Percentiles rank a stretch among this genome's conserved stretches.
These are phyloP conservation scores for Corythaeola cristata DNA, from an alignment of 2,113 vertebrate genomes.

Conservation along the genomic window DNA sequence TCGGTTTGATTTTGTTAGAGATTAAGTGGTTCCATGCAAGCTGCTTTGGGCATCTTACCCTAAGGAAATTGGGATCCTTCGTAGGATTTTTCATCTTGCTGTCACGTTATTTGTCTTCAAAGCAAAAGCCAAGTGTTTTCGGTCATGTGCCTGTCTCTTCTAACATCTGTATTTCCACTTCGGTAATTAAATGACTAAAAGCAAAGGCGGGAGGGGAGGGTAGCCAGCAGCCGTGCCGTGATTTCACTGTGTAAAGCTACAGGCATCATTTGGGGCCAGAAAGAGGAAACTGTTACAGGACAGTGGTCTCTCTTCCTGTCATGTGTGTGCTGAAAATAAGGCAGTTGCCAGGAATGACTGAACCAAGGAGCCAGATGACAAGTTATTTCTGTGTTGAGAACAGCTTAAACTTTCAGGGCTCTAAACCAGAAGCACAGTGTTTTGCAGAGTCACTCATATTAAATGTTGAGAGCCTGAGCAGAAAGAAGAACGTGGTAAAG, in stretches of 20 bases:
- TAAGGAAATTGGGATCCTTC: background rate
- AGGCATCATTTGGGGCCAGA: background rate
- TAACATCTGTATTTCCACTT: conserved; percentile 12
- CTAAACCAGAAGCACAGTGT: background rate
- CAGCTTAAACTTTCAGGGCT: background rate
- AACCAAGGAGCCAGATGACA: background rate
- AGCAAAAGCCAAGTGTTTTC: background rate
- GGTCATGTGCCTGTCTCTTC: background rate
- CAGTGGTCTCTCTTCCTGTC: background rate
- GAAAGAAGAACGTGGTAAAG: background rate
- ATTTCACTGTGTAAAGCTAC: background rate
- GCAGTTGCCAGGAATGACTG: background rate
- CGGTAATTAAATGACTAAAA: background rate
- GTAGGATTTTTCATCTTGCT: background rate
- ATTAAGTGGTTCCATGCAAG: background rate
- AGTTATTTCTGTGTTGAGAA: background rate
- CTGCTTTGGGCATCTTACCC: background rate
- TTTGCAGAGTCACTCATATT: background rate
- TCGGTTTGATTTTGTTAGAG: background rate
- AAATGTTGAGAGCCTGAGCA: background rate
- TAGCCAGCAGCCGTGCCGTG: background rate
- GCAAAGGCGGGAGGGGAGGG: background rate
- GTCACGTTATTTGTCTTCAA: fast-evolving
- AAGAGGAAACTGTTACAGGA: background rate
- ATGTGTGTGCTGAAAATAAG: background rate